Conservation (phyloP, 64 coral and sea anemone species). For the Pocillopora damicornis region DNA sequence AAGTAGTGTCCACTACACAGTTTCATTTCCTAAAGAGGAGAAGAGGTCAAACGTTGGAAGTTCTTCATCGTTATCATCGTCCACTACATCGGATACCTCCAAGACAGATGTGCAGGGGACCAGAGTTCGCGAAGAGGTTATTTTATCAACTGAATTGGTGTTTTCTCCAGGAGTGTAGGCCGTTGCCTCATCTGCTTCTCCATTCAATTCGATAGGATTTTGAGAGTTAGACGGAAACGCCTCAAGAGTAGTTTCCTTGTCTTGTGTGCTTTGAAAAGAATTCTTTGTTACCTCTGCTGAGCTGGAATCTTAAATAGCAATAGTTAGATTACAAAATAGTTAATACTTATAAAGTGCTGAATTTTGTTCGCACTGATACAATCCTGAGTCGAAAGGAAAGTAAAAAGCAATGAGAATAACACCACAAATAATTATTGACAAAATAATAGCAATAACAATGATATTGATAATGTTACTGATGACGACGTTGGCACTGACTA, state of each 20-base stretch:
- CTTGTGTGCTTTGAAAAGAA: background rate
- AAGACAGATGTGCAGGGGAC: background rate
- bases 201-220: background rate
- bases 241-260: background rate
- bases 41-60: constrained; percentile 19
- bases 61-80: background rate
- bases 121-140: background rate
- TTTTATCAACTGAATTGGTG: background rate
- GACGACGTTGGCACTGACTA: too few species aligned
- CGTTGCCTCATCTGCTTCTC: background rate
- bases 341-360: background rate
- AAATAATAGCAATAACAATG: too few species aligned
- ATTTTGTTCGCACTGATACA: background rate
- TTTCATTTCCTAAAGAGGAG: constrained; percentile 25
- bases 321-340: background rate
- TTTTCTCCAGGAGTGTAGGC: background rate
- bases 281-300: background rate
- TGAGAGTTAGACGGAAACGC: background rate
- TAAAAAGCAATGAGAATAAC: background rate
- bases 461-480: too few species aligned
- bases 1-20: background rate
- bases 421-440: background rate
- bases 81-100: background rate
- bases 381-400: too few species aligned
- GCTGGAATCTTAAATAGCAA: background rate